phyloP scores from a whole-genome alignment of 2,888 invertebrate species.

The Chironomus tentans region DNA sequence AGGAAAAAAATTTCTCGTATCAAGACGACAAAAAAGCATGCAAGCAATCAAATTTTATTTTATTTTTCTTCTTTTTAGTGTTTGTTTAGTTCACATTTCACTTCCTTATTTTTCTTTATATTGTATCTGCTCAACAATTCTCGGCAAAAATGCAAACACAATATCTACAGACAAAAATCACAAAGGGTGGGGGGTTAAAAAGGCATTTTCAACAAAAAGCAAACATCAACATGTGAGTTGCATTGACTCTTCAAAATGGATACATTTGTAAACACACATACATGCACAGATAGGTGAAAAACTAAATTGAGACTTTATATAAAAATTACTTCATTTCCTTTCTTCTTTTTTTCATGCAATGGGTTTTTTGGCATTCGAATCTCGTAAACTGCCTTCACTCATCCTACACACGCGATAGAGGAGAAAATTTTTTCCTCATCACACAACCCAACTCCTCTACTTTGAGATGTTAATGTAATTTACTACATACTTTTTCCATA shows the following conservation, averaged over 20 bases:
- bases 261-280: neutral
- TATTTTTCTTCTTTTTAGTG: neutral
- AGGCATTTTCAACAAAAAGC: neutral
- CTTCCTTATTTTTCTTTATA: too few species aligned
- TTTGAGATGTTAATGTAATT: constrained; percentile 26
- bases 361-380: neutral
- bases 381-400: neutral
- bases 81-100: too few species aligned
- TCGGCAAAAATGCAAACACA: neutral
- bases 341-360: neutral
- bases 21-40: neutral
- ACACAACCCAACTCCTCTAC: neutral
- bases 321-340: neutral
- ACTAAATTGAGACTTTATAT: neutral
- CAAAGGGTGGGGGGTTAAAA: neutral
- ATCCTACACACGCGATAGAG: neutral
- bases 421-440: too few species aligned
- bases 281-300: neutral
- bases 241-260: neutral
- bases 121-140: neutral
- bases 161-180: neutral
- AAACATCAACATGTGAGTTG: neutral
- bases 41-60: neutral
- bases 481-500: constrained; percentile 21
- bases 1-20: neutral